Conservation (phyloP, 2,797 vertebrate species). For the Kryptopterus vitreolus region DNA sequence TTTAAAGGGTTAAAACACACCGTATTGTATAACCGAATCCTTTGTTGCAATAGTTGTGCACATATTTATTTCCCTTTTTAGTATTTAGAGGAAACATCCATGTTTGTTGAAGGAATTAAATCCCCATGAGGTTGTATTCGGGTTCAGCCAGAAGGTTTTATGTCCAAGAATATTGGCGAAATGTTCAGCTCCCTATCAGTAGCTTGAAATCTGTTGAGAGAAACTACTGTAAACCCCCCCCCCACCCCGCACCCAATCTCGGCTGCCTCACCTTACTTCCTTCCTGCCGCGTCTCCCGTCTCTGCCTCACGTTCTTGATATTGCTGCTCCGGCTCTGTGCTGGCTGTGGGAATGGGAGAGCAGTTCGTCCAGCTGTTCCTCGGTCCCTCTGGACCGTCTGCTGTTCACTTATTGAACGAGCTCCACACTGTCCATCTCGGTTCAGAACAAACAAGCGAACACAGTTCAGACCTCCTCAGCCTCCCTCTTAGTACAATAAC, state of each 20-base stretch:
- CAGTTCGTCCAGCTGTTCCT: constrained; percentile 30
- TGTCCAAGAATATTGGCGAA: background rate
- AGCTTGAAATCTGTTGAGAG: background rate
- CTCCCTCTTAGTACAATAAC: constrained; percentile 34
- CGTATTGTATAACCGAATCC: too few relatives aligned
- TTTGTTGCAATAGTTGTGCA: too few relatives aligned
- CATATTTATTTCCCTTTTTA: too few relatives aligned
- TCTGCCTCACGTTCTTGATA: background rate
- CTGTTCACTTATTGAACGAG: constrained; percentile 32
- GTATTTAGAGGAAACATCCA: background rate
- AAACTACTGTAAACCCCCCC: background rate
- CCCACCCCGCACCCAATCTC: background rate
- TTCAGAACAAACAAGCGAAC: constrained; percentile 31
- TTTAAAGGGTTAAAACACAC: background rate
- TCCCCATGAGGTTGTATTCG: background rate
- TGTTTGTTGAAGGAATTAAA: background rate
- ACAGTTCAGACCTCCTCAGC: constrained; percentile 39
- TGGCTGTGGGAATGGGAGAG: constrained; percentile 9
- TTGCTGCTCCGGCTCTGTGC: background rate
- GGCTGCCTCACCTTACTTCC: background rate
- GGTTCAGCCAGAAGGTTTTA: background rate
- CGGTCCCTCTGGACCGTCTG: constrained; percentile 27
- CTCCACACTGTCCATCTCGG: constrained; percentile 40
- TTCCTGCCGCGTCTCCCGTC: background rate
- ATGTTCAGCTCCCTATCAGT: background rate